Evolutionary conservation across 1,140 invertebrate species (phyloP).

Genomic region (Scaptomyza hsui): DNA sequence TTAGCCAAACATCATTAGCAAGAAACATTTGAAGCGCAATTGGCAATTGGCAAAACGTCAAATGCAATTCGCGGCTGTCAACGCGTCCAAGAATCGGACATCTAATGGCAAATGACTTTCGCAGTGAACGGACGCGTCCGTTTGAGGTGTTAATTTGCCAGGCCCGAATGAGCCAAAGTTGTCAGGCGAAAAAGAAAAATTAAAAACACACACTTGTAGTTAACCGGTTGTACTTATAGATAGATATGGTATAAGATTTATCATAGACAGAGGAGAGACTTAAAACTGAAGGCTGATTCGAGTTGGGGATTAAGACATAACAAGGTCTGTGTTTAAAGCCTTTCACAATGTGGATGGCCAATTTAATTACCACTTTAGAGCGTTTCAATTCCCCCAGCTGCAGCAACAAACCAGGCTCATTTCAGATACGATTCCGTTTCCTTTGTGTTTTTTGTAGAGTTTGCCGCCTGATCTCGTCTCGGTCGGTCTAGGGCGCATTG

Average conservation of each 20-base stretch:
- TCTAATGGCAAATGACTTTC: conserved; percentile 74
- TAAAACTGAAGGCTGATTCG: conserved; percentile 16
- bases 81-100: conserved; percentile 59
- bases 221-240: conserved; percentile 16
- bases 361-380: conserved; percentile 81
- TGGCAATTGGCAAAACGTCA: conserved; percentile 57
- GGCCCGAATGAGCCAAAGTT: conserved; percentile 45
- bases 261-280: conserved; percentile 42
- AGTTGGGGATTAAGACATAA: conserved; percentile 64
- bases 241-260: conserved; percentile 38
- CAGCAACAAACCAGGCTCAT: conserved; percentile 11
- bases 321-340: conserved; percentile 25
- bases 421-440: conserved; percentile 28
- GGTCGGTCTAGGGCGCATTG: conserved; percentile 43
- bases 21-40: conserved; percentile 50
- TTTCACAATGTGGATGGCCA: conserved; percentile 65
- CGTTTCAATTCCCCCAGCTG: conserved; percentile 60
- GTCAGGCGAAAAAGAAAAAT: conserved; percentile 45
- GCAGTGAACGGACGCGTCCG: conserved; percentile 38
- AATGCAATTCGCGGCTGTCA: conserved; percentile 72
- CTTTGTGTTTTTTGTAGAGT: too few relatives aligned
- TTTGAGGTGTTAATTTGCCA: conserved; percentile 79
- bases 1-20: conserved; percentile 32
- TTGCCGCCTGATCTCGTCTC: not conserved
- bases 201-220: conserved; percentile 34